phyloP scores from a whole-genome alignment of 2,797 vertebrate genomes.

The Ispidina picta region DNA sequence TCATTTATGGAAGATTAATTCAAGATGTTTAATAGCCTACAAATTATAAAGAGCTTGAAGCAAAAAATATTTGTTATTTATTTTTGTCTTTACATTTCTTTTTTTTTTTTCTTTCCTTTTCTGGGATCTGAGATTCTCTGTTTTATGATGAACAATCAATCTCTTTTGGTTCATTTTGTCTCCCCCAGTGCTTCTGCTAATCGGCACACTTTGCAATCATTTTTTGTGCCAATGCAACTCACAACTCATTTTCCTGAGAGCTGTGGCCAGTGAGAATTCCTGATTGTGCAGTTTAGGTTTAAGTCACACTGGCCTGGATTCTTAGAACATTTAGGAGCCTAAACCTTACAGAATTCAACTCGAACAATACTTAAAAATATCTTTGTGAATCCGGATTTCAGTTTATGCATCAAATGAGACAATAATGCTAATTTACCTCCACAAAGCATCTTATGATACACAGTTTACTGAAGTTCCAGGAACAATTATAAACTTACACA shows the following conservation, averaged over 20 bases:
- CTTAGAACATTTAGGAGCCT: not conserved
- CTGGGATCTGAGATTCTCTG: not conserved
- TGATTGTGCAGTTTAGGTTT: not conserved
- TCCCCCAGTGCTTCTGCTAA: not conserved
- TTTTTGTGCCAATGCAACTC: not conserved
- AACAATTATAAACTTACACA: conserved; percentile 48
- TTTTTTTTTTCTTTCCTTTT: not conserved
- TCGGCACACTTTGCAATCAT: not conserved
- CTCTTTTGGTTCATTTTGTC: not conserved
- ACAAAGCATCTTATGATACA: not conserved
- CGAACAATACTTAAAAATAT: not conserved
- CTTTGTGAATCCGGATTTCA: not conserved
- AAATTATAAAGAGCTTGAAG: not conserved
- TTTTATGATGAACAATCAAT: not conserved
- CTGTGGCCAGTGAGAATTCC: not conserved
- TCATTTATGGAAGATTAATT: not conserved
- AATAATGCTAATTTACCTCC: not conserved
- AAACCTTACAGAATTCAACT: not conserved
- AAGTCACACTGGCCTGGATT: not conserved
- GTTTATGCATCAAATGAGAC: not conserved
- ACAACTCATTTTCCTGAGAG: not conserved
- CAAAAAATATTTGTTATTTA: not conserved
- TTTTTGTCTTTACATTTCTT: not conserved
- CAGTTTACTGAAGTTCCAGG: not conserved
- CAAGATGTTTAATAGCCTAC: not conserved